Conservation (phyloP, 2,797 vertebrate species). For the Botia kubotai region DNA sequence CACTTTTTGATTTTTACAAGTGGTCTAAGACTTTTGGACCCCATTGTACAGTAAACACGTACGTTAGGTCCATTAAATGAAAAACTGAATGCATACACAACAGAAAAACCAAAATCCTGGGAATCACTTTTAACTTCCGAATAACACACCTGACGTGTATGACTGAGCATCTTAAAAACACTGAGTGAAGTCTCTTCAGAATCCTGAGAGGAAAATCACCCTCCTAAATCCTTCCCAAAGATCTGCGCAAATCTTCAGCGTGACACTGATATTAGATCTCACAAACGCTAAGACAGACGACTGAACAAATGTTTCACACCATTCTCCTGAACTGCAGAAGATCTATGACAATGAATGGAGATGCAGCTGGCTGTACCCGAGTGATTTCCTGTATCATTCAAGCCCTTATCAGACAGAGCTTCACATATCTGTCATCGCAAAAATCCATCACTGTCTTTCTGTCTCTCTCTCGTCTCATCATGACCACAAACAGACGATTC, state of each 20-base stretch:
- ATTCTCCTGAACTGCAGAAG: constrained; percentile 7
- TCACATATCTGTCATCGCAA: constrained; percentile 21
- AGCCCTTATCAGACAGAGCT: constrained; percentile 1
- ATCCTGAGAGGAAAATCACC: constrained; percentile 10
- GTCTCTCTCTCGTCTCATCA: constrained; percentile 45
- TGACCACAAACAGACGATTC: constrained; percentile 64
- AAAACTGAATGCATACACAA: background rate
- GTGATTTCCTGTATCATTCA: constrained; percentile 14
- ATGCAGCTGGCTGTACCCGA: background rate
- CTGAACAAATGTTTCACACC: constrained; percentile 4
- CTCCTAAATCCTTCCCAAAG: constrained; percentile 27
- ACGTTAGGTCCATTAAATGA: background rate
- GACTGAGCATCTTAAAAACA: background rate
- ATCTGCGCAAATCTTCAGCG: background rate
- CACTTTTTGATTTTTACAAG: background rate
- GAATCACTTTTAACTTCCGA: background rate
- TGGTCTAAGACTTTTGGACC: background rate
- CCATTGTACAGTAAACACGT: background rate
- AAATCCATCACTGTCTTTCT: constrained; percentile 47
- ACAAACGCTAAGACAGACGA: background rate
- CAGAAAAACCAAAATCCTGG: background rate
- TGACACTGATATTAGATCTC: background rate
- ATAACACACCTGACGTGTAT: constrained; percentile 20
- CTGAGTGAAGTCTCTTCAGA: background rate
- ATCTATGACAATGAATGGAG: background rate